Evolutionary conservation across 2,797 vertebrate genomes (phyloP), one percentile per base, ranked within the genome.

Genomic region (Orientallactaga sibirica): DNA sequence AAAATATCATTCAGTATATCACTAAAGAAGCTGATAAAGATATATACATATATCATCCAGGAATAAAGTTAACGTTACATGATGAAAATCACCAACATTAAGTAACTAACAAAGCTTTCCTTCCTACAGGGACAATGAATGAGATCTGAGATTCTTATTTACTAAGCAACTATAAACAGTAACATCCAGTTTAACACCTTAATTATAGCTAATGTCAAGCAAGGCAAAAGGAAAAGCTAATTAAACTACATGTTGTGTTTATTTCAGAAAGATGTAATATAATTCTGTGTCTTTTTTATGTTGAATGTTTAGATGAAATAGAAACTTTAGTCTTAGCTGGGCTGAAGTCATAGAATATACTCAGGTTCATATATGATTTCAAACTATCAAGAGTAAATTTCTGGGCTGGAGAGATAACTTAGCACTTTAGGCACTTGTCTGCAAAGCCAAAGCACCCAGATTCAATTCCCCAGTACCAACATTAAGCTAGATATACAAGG

Each of bases 181-280:
- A 43, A 18, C 33, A 70, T 79, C 18, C 20, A 86, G 20, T 86
- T 93, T 93, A 76, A 52, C 67, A 83, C 55, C 68, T 73, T 90
- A 82, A 92, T 88, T 94, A 77, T 61, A 92, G 84, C 48, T 94
- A 93, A 77, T 41, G 68, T 92, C 90, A 93, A 95, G 22, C 14
- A 80, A 86, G 22, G 41, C 43, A 86, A 74, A 37, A 91, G 19
- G 25, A 86, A 91, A 92, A 92, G 62, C 3, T 52, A 93, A 94
- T 86, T 93, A 93, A 91, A 83, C 37, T 48, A 94, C 88, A 91
- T 66, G 90, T 48, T 80, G 75, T 20, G 29, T 37, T 87, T 24
- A 68, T 83, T 93, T 81, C 7, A 43, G 22, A 81, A 91, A 92
- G 76, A 61, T n/a, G 70, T 52, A 61, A 15, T 70, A 75, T 71